Evolutionary conservation across 2,797 vertebrate species (phyloP), one percentile per base, ranked within the genome.

Genomic region (Cryptoblepharus egeriae): DNA sequence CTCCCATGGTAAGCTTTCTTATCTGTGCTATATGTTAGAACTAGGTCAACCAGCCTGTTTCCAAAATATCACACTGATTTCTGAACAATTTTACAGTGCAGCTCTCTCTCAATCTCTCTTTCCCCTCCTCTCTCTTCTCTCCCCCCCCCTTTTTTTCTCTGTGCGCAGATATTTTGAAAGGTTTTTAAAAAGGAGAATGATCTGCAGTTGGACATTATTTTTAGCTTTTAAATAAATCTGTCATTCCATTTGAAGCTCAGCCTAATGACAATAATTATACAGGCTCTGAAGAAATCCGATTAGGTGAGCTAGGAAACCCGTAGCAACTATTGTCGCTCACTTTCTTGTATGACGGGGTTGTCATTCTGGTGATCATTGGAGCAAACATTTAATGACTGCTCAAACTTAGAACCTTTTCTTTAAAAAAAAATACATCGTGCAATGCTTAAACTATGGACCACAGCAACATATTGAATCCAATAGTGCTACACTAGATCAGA

Each of bases 191-290:
- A 65, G 85, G 70, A 80, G 69, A 85, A 93, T 85, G 88, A 91
- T 93, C 93, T 90, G 77, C 70, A 85, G 78, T 91, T 84, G 81
- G 85, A 84, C 88, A 89, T 79, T 90, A 92, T 78, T 81, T 88
- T 63, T 86, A 88, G 88, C 88, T 90, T 90, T 82, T 89, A 92
- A 93, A 92, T 92, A 93, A 90, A 92, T 79, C 82, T 63, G 85
- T 92, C 89, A 91, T 82, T 86, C 83, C 87, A 90, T 77, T 88
- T 91, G 88, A 84, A 92, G 90, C 91, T 93, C 91, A 95, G 78
- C 89, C 91, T 90, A 86, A 93, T 91, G 91, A 89, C 67, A 90
- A 85, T 94, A 93, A 94, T 93, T 94, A 93, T 94, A 92, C 89
- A 89, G 83, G 89, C 74, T 75, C 83, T 83, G 78, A 84, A 89